Conservation (phyloP, 2,797 vertebrate species). For the Sebastes taczanowskii region DNA sequence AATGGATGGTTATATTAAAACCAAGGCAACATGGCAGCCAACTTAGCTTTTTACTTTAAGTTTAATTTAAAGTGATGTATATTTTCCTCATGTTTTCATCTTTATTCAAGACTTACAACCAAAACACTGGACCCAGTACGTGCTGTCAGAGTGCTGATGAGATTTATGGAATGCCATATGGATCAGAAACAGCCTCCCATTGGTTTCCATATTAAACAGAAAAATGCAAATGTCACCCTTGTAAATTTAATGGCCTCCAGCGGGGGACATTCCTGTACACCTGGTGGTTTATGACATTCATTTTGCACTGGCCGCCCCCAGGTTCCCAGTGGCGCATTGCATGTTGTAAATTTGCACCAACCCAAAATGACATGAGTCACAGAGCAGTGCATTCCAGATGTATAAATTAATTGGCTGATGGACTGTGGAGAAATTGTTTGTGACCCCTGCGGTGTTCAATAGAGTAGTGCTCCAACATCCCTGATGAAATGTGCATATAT, state of each 20-base stretch:
- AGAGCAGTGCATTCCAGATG: neutral
- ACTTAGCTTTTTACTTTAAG: neutral
- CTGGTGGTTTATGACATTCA: constrained; percentile 49
- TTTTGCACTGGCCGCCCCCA: constrained; percentile 13
- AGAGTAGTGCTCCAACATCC: neutral
- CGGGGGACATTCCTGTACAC: constrained; percentile 8
- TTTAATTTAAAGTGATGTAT: neutral
- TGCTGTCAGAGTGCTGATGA: neutral
- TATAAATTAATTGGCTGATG: neutral
- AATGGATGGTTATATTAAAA: neutral
- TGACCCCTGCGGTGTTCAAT: constrained; percentile 2
- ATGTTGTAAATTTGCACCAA: constrained; percentile 24
- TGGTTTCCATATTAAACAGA: constrained; percentile 21
- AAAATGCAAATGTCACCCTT: constrained; percentile 37
- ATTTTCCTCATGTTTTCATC: neutral
- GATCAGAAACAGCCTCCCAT: neutral
- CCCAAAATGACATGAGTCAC: neutral
- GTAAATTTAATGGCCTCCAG: constrained; percentile 39
- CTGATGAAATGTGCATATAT: neutral
- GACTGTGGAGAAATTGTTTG: neutral
- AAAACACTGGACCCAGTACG: neutral
- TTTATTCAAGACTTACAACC: neutral
- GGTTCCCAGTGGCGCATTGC: constrained; percentile 11
- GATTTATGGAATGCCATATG: neutral
- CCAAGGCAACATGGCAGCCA: neutral